Conservation (phyloP, 2,888 invertebrate genomes). For the Sarcophaga caerulescens region DNA sequence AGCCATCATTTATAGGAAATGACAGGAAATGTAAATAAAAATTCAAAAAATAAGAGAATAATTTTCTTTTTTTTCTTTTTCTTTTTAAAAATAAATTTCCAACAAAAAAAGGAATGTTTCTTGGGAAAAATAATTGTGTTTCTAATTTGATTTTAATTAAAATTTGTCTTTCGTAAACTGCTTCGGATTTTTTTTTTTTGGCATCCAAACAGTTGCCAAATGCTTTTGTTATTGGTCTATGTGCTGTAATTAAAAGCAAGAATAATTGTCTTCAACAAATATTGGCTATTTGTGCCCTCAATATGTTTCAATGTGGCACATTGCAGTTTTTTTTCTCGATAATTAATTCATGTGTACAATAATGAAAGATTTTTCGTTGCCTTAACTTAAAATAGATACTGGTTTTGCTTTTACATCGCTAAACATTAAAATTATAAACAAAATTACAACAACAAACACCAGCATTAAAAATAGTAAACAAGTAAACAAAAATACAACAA, state of each 20-base stretch:
- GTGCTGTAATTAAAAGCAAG: neutral
- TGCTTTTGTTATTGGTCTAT: neutral
- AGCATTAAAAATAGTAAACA: too few relatives aligned
- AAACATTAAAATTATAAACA: too few relatives aligned
- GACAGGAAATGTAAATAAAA: slow-evolving; percentile 60
- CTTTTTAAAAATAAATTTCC: neutral
- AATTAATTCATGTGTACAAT: neutral
- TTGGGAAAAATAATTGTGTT: slow-evolving; percentile 58
- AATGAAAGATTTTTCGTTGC: neutral
- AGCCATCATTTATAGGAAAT: slow-evolving; percentile 48
- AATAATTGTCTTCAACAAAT: neutral
- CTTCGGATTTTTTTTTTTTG: too few relatives aligned
- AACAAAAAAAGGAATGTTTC: slow-evolving; percentile 7
- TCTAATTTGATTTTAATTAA: slow-evolving; percentile 67
- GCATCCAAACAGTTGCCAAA: neutral
- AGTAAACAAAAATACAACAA: too few relatives aligned
- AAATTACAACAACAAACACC: too few relatives aligned
- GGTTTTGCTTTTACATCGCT: too few relatives aligned
- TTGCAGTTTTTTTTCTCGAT: neutral
- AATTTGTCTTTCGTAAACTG: slow-evolving; percentile 7
- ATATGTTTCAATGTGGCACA: neutral
- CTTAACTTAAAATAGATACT: too few relatives aligned
- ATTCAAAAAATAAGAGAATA: slow-evolving; percentile 46
- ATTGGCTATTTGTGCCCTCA: neutral
- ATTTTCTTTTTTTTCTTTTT: slow-evolving; percentile 19